phyloP scores from a whole-genome alignment of 1,140 invertebrate genomes.

The Carposina sasakii region DNA sequence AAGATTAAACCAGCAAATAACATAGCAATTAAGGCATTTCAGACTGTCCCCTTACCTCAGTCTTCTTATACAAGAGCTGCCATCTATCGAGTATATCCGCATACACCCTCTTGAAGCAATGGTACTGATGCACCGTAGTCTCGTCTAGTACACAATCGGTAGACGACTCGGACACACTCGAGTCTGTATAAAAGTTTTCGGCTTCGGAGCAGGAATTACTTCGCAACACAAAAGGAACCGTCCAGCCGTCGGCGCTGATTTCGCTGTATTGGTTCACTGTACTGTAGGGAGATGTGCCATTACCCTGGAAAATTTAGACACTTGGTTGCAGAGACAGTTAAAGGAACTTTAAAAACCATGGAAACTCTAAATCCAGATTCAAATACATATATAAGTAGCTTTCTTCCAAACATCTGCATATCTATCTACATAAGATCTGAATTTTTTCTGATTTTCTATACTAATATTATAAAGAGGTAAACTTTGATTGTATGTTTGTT shows the following conservation, averaged over 20 bases:
- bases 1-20: no score
- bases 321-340: no score
- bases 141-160: conserved; percentile 54
- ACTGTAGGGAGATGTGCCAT: conserved; percentile 90
- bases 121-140: conserved; percentile 78
- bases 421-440: no score
- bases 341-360: no score
- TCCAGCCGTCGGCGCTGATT: conserved; percentile 83
- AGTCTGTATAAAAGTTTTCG: conserved; percentile 73
- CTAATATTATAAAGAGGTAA: no score
- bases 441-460: no score
- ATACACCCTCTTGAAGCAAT: conserved; percentile 90
- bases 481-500: no score
- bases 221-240: conserved; percentile 77
- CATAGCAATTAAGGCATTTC: no score
- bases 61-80: conserved; percentile 86
- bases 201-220: conserved; percentile 93
- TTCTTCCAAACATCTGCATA: no score
- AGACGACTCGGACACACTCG: conserved; percentile 44
- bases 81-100: conserved; percentile 90
- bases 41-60: conserved; percentile 78
- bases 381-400: no score
- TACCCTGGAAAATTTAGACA: conserved; percentile 69
- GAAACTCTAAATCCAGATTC: no score
- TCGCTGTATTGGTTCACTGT: conserved; percentile 89